Percentiles rank a stretch among this genome's conserved stretches.
phyloP scores from a whole-genome alignment of 2,797 vertebrate genomes.

The Carcharodon carcharias region DNA sequence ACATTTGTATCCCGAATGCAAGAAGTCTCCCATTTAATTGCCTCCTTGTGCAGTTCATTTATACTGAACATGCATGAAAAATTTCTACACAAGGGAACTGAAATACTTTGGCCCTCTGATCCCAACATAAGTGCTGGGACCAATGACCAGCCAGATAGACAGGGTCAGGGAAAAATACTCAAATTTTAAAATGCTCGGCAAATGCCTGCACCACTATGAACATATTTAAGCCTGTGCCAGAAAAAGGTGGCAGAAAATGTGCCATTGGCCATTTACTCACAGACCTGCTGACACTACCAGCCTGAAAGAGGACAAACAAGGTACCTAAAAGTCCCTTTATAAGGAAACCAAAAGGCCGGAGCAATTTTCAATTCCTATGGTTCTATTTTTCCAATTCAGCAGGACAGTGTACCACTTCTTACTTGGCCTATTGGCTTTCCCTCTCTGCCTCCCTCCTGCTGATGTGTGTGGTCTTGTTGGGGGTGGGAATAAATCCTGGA shows the following conservation, averaged over 20 bases:
- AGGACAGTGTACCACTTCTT: neutral
- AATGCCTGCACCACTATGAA: neutral
- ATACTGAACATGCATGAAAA: neutral
- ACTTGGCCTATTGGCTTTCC: neutral
- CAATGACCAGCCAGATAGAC: no score
- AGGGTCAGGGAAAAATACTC: neutral
- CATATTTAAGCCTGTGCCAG: neutral
- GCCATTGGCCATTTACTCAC: neutral
- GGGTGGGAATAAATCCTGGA: no score
- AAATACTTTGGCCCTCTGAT: neutral
- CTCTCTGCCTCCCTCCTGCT: no score
- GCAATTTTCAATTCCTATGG: neutral
- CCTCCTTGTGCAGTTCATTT: neutral
- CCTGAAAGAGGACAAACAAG: neutral
- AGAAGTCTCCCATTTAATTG: neutral
- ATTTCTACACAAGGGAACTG: no score
- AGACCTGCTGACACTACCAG: neutral
- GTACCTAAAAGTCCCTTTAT: neutral
- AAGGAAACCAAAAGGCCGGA: neutral
- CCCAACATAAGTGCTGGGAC: neutral
- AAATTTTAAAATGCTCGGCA: neutral
- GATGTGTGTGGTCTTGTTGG: no score
- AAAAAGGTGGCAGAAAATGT: neutral
- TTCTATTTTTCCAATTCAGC: neutral
- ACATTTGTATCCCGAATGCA: neutral